phyloP scores from a whole-genome alignment of 2,888 invertebrate species.

The Chaetoderma sp. region DNA sequence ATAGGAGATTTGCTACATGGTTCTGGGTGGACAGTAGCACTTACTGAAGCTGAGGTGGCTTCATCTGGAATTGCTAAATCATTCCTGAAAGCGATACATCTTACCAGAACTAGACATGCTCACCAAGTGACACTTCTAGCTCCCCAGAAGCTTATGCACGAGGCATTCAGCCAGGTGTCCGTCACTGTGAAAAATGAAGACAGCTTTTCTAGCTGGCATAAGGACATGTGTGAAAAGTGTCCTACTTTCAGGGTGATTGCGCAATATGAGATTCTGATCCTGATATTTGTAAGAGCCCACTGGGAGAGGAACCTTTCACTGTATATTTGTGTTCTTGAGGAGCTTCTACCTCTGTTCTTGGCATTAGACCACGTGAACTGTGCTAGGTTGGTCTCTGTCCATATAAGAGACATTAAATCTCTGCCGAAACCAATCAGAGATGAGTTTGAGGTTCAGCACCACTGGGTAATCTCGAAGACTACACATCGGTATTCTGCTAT shows the following conservation, averaged over 20 bases:
- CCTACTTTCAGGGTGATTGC: neutral
- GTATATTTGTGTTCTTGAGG: constrained; percentile 17
- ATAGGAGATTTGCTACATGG: no score
- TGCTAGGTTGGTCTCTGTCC: no score
- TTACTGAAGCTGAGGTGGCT: no score
- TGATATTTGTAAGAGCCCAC: neutral
- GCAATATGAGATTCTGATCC: neutral
- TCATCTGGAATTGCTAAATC: no score
- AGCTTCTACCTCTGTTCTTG: no score
- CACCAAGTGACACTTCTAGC: neutral
- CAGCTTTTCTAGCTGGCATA: neutral
- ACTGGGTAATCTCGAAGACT: constrained; percentile 20
- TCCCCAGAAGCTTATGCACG: neutral
- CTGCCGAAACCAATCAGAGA: constrained; percentile 5
- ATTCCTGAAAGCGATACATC: neutral
- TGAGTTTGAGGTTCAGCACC: neutral
- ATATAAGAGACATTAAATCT: constrained; percentile 23
- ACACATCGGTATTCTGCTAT: constrained; percentile 20
- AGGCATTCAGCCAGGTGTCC: neutral
- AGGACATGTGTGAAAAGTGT: neutral
- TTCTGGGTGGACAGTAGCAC: no score
- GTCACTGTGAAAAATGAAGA: neutral
- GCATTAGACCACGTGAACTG: no score
- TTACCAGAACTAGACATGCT: neutral
- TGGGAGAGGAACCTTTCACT: constrained; percentile 6